Evolutionary conservation across 2,888 invertebrate genomes (phyloP), one percentile per base, ranked within the genome.

Genomic region (Ctenicera cuprea): DNA sequence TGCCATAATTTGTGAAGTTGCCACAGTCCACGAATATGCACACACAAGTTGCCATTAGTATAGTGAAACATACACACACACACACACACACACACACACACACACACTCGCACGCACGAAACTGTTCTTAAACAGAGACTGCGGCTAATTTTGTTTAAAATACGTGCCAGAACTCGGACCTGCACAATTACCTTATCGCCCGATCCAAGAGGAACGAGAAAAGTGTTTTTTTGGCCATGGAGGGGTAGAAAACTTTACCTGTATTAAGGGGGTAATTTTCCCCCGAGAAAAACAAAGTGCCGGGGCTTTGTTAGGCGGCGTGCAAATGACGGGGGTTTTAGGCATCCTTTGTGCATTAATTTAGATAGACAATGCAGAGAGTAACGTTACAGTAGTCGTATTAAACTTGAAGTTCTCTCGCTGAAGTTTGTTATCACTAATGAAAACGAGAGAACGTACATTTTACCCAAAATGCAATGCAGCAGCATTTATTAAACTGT

Each of bases 371-470:
- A 65, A 65, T 61, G 71, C 61, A 41, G 54, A 41, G 54, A 63
- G 57, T 71, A 26, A 61, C 61, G 65, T 71, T 45, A 64, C 63
- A 54, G 52, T 54, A 54, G 41, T 63, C 41, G 50, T 63, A 63
- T 63, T 65, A 71, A 57, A 57, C 57, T 59, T 16, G 20, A 33
- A 41, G 57, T 63, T 64, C 48, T 14, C 68, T 33, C 57, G 30
- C 45, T 66, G 20, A 61, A 65, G 65, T 71, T 66, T 71, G 65
- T 71, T 71, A 66, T 66, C 71, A 57, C 66, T 71, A 72, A 66
- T 72, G 72, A 72, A 71, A 72, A 66, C 59, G 54, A 65, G 57
- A 37, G 37, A 57, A 20, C 57, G 57, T 38, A 57, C 59, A 20
- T 59, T 59, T 48, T 57, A n/a, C 57, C 26, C 33, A 59, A 67